phyloP scores from a whole-genome alignment of 1,140 invertebrate genomes.

The Mactra quadrangularis region DNA sequence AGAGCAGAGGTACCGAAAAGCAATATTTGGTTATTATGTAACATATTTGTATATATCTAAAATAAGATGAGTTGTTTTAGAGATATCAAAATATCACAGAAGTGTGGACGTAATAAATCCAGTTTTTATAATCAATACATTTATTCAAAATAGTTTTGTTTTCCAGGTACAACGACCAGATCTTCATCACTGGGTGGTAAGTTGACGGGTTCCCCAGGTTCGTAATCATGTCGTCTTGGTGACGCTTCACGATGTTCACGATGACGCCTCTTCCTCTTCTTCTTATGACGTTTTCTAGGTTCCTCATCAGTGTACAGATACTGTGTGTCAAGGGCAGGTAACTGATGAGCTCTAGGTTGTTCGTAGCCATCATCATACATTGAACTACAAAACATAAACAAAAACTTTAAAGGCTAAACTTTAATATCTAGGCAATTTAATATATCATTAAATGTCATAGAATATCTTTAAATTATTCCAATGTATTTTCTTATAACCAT shows the following conservation, averaged over 20 bases:
- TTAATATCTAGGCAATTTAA: too few species aligned
- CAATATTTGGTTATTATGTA: too few species aligned
- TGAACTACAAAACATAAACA: slow-evolving; percentile 42
- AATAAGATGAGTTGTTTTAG: too few species aligned
- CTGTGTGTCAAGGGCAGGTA: slow-evolving; percentile 57
- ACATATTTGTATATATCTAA: too few species aligned
- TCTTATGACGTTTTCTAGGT: slow-evolving; percentile 17
- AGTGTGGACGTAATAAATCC: background rate
- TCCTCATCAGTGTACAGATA: slow-evolving; percentile 44
- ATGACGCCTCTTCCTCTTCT: slow-evolving; percentile 18
- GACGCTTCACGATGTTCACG: slow-evolving; percentile 12
- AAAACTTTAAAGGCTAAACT: too few species aligned
- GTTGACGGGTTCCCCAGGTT: background rate
- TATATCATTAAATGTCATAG: too few species aligned
- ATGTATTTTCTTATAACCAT: too few species aligned
- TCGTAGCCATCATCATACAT: slow-evolving; percentile 50
- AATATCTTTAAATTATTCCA: background rate
- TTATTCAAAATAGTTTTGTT: slow-evolving; percentile 48
- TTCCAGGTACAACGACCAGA: slow-evolving; percentile 34
- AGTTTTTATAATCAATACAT: too few species aligned
- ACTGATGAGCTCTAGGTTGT: slow-evolving; percentile 49
- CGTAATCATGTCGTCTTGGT: slow-evolving; percentile 26
- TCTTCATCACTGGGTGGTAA: slow-evolving; percentile 42
- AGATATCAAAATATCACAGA: slow-evolving; percentile 19
- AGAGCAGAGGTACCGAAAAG: too few species aligned